Evolutionary conservation across 2,797 vertebrate species (phyloP).

Genomic region (Acrossocheilus wenchowensis): DNA sequence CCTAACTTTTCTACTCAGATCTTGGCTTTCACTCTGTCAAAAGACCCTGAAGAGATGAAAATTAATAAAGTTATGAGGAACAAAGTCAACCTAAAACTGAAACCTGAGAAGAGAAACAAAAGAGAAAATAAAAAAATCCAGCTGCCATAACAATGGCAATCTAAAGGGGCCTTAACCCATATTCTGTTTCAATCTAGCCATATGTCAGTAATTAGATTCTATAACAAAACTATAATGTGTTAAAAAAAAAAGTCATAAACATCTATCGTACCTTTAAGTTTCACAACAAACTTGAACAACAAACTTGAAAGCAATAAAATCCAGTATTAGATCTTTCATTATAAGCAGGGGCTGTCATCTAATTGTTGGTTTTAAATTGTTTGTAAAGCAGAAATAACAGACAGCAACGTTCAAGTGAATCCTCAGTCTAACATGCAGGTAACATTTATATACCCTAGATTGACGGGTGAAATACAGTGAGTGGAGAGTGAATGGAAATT

Average conservation of each 20-base stretch:
- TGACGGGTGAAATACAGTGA: background rate
- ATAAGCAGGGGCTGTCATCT: background rate
- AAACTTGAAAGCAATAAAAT: background rate
- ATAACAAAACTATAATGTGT: background rate
- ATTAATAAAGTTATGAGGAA: background rate
- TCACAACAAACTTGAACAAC: background rate
- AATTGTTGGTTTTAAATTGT: background rate
- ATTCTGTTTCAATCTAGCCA: background rate
- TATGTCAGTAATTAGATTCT: background rate
- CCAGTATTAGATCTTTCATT: background rate
- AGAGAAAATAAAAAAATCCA: background rate
- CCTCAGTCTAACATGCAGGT: conserved; percentile 7
- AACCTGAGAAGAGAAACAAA: background rate
- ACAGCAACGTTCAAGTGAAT: background rate
- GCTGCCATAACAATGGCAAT: conserved; percentile 32
- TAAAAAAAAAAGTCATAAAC: background rate
- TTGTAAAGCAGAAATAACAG: background rate
- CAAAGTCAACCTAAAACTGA: conserved; percentile 2
- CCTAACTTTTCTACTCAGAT: conserved; percentile 3
- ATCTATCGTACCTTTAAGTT: conserved; percentile 32
- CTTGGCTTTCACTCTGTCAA: background rate
- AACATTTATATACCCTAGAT: background rate
- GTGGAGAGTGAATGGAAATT: background rate
- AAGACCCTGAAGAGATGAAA: conserved; percentile 26
- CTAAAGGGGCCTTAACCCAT: background rate